A percentile compares a stretch with the other conserved stretches of the same genome.
Conservation (phyloP, 2,113 vertebrate species). For the Nymphicus hollandicus region DNA sequence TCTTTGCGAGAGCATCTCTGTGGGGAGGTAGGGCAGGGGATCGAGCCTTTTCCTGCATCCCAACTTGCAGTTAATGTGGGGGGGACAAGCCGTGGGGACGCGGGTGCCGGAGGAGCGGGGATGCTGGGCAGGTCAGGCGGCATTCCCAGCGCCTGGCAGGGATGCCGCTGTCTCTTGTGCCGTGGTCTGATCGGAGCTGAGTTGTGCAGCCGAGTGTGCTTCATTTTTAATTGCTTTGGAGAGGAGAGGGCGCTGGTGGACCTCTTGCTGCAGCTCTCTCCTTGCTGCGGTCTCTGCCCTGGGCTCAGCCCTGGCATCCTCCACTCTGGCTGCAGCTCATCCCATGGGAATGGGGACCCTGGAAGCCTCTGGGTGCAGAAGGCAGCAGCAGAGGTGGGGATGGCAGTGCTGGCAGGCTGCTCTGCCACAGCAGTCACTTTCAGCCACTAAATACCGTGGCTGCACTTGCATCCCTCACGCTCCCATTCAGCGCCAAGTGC, state of each 20-base stretch:
- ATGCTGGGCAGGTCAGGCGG: not conserved
- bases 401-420: not conserved
- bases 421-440: not conserved
- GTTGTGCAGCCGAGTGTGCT: conserved; percentile 53
- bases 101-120: not conserved
- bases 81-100: not conserved
- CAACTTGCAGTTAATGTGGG: rapidly evolving
- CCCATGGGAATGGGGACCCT: not conserved
- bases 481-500: not conserved
- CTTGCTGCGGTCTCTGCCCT: not conserved
- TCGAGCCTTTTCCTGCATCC: not conserved
- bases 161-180: not conserved
- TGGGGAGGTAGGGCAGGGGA: not conserved
- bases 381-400: not conserved
- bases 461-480: not conserved
- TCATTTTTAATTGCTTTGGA: conserved; percentile 57
- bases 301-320: not conserved
- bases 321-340: not conserved
- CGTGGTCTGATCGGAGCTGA: conserved; percentile 34
- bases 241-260: not conserved
- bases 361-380: not conserved
- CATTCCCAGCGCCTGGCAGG: not conserved
- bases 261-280: not conserved
- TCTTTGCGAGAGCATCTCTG: not conserved
- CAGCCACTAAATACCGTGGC: not conserved